A percentile compares a stretch with the other conserved stretches of the same genome.
Evolutionary conservation across 2,797 vertebrate species (phyloP).

Genomic region (Ispidina lecontei): DNA sequence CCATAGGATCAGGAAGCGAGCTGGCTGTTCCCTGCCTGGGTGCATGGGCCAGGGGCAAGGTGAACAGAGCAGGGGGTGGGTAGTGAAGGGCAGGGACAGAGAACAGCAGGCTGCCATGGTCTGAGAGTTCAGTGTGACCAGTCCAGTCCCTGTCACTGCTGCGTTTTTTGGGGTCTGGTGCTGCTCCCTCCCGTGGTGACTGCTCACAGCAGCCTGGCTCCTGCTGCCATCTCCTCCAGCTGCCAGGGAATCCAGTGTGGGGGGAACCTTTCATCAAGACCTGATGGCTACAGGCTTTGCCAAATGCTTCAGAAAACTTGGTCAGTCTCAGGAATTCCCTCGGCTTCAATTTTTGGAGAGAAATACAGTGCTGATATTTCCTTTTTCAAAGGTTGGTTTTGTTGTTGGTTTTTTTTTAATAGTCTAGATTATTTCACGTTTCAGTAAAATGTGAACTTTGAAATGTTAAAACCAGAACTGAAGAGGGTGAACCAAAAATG

Average conservation of each 20-base stretch:
- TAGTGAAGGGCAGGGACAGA: neutral
- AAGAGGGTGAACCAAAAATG: neutral
- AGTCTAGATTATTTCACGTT: neutral
- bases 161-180: neutral
- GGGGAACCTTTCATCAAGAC: neutral
- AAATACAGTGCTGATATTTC: neutral
- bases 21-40: neutral
- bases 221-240: neutral
- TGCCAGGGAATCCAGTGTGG: neutral
- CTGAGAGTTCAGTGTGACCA: neutral
- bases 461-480: neutral
- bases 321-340: neutral
- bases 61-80: neutral
- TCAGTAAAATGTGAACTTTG: neutral
- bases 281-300: neutral
- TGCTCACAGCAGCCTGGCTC: neutral
- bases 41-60: neutral
- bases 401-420: no score
- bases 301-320: neutral
- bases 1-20: neutral
- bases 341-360: neutral
- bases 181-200: conserved; percentile 39
- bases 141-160: neutral
- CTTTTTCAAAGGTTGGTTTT: neutral
- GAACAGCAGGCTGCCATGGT: neutral